Evolutionary conservation across 2,797 vertebrate genomes (phyloP).

Genomic region (Tolypeutes matacus): DNA sequence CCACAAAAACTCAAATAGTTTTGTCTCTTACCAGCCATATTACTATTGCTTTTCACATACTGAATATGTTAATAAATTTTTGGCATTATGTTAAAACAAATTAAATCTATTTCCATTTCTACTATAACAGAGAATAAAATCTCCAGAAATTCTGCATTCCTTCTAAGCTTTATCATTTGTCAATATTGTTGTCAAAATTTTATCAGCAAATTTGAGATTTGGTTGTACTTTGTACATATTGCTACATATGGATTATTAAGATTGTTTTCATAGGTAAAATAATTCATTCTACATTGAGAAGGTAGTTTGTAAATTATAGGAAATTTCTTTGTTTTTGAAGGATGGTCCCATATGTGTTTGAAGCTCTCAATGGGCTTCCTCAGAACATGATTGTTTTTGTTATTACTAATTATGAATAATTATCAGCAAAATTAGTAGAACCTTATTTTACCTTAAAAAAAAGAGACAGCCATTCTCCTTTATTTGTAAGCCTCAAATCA

Average conservation of each 20-base stretch:
- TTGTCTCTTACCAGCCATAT: neutral
- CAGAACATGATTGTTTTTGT: neutral
- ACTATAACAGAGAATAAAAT: neutral
- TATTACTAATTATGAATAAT: constrained; percentile 2
- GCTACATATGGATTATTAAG: neutral
- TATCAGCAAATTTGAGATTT: constrained; percentile 37
- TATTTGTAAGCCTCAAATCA: constrained; percentile 54
- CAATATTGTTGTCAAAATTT: neutral
- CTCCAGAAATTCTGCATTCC: constrained; percentile 21
- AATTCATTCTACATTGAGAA: constrained; percentile 37
- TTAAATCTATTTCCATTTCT: neutral
- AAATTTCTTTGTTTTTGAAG: neutral
- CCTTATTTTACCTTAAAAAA: neutral
- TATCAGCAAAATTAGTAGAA: constrained; percentile 52
- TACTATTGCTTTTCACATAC: neutral
- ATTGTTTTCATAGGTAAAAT: constrained; percentile 26
- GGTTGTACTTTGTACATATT: neutral
- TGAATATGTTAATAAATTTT: neutral
- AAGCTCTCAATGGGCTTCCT: neutral
- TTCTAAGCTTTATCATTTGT: neutral
- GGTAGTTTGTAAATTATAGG: neutral
- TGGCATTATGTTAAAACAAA: neutral
- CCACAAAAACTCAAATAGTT: neutral
- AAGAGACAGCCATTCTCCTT: neutral
- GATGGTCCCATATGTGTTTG: neutral